Base-by-base conservation (phyloP, 2,797 vertebrate genomes). In the Lates japonicus region DNA sequence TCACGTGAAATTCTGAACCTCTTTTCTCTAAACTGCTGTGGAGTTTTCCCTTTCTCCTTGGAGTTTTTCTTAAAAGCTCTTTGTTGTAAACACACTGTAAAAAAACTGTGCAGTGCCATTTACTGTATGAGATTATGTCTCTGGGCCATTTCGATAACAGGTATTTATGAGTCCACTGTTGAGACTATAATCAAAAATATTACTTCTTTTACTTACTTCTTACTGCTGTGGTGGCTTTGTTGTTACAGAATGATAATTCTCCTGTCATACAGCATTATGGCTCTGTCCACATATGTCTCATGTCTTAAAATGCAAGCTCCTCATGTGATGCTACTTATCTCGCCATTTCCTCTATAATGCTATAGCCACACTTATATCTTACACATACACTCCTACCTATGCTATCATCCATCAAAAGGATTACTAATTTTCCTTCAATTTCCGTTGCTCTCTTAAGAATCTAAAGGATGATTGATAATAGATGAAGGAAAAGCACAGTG, bases 391-490 rank as follows among this genome's bases (percentile, higher is more conserved):
- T 81, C 86, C 82, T 89, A 89, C 83, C 90, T 82, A 88, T 80
- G 90, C 89, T 80, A 89, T 90, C 94, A 94, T 94, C 94, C 92
- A 94, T 95, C 94, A 96, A 92, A 85, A 74, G 86, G 88, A 95
- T 94, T 93, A 93, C 92, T 94, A 94, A 95, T 95, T 95, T 95
- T 94, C 93, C 90, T 91, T 93, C 93, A 92, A 94, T 95, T 94
- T 95, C 93, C 91, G 85, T 86, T 46, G 78, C 92, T 92, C 94
- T 93, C 92, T 88, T 76, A 91, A 94, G 93, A 94, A 94, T 92
- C 93, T 92, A 94, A 94, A 94, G 93, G 87, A 92, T 95, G 95
- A 96, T 95, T 95, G 95, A 95, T 96, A 94, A 92, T 80, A 75
- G 92, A 90, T 87, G 87, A 92, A 94, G 94, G 89, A 89, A 95